phyloP scores from a whole-genome alignment of 2,888 invertebrate genomes.

The Anagyrus pseudococci region DNA sequence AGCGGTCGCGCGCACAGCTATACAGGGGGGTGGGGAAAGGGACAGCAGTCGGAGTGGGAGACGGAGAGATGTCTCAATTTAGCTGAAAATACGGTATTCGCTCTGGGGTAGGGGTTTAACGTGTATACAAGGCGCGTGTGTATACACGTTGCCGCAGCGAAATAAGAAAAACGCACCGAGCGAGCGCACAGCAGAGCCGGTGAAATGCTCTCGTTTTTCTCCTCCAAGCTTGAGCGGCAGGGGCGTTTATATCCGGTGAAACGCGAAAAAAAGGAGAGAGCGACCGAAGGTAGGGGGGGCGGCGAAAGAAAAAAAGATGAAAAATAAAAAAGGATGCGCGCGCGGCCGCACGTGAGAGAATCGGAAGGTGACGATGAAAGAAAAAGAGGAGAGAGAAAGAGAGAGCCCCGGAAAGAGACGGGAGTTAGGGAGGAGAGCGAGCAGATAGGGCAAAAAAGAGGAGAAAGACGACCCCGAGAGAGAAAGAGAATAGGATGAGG shows the following conservation, averaged over 20 bases:
- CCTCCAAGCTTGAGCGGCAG: slow-evolving; percentile 1
- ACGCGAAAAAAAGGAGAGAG: slow-evolving; percentile 7
- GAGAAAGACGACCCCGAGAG: not conserved
- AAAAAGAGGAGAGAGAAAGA: slow-evolving; percentile 1
- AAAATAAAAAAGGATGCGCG: too few relatives aligned
- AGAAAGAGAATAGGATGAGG: too few relatives aligned
- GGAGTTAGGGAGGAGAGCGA: too few relatives aligned
- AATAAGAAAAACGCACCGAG: slow-evolving; percentile 27
- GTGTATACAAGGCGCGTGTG: not conserved
- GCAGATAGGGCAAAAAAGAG: not conserved
- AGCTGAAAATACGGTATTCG: slow-evolving; percentile 28
- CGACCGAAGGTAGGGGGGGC: too few relatives aligned
- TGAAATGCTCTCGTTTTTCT: slow-evolving; percentile 27
- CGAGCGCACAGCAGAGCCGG: not conserved
- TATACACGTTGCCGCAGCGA: not conserved
- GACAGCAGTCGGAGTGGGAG: not conserved
- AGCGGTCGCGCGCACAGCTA: not conserved
- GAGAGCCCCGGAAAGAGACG: slow-evolving; percentile 13
- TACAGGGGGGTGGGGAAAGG: not conserved
- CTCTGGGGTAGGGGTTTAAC: not conserved
- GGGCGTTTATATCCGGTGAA: slow-evolving; percentile 20
- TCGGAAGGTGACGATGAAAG: slow-evolving; percentile 34
- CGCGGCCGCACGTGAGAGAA: slow-evolving; percentile 30
- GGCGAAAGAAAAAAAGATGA: too few relatives aligned
- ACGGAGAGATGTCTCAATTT: slow-evolving; percentile 30